Evolutionary conservation across 2,888 invertebrate genomes (phyloP), one percentile per base, ranked within the genome.

Genomic region (Synanthedon tipuliformis): DNA sequence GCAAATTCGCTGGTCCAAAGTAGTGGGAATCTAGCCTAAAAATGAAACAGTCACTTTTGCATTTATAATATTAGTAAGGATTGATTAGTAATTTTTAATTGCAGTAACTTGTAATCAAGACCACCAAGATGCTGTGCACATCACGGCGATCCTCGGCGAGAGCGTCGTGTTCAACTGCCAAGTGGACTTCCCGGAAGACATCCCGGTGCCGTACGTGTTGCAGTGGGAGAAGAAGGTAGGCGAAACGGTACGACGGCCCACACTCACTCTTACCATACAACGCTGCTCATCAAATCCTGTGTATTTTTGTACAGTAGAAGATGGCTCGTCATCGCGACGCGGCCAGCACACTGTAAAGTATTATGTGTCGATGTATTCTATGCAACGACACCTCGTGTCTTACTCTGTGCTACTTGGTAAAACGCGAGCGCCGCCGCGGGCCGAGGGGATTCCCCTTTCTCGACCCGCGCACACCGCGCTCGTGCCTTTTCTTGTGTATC

Each of bases 181-280:
- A 89, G 96, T 98, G 89, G 95, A 96, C 89, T 97, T 97, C 89
- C 95, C 96, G 83, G 95, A 95, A 88, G 95, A 96, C 89, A 93
- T 95, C 89, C 95, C 96, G 79, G 95, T 96, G 90, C 96, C 97
- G 89, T 97, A 97, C 90, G 96, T 98, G 90, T 93, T 98, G 88
- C 96, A 97, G 91, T 98, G 98, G 98, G 95, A 96, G 93, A 98
- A 97, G 94, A 96, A 97, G 95, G 96, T 96, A 94, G 94, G 94
- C 93, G 94, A 94, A 90, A 93, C 94, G 95, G 95, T 95, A 95
- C 93, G 95, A 92, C 93, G 92, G 79, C 73, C 81, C 77, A 84
- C 84, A 81, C 84, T 83, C 84, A 84, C 85, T 84, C 82, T 86
- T 85, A 84, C 85, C 81, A 81, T 85, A 85, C 86, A 81, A 82